phyloP scores from a whole-genome alignment of 1,140 invertebrate species.

The Theocolax elegans region DNA sequence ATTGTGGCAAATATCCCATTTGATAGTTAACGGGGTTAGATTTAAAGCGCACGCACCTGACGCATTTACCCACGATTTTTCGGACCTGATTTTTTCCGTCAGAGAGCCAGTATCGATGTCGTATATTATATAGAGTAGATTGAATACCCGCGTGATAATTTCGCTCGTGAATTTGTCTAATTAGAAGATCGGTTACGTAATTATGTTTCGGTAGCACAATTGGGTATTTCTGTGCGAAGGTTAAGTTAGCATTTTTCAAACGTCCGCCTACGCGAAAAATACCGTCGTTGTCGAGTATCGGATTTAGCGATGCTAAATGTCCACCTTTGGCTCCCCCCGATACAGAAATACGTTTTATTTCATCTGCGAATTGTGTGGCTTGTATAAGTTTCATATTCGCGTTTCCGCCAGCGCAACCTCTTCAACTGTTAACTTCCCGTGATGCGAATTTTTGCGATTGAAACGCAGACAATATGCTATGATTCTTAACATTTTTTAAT shows the following conservation, averaged over 20 bases:
- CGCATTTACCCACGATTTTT: not conserved
- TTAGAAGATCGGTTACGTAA: constrained; percentile 38
- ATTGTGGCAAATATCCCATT: constrained; percentile 18
- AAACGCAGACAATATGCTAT: not conserved
- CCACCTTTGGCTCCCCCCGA: not conserved
- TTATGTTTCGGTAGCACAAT: constrained; percentile 50
- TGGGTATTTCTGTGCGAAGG: not conserved
- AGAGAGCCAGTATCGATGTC: constrained; percentile 39
- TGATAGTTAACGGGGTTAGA: too few relatives aligned
- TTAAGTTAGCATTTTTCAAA: not conserved
- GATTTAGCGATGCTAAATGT: not conserved
- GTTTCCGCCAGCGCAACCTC: not conserved
- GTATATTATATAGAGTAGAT: constrained; percentile 13
- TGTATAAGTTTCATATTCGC: not conserved
- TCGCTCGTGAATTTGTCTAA: constrained; percentile 46
- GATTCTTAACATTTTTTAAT: too few relatives aligned
- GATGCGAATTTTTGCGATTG: not conserved
- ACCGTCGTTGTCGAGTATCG: not conserved
- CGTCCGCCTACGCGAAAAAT: not conserved
- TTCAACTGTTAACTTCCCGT: not conserved
- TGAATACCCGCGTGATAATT: constrained; percentile 55
- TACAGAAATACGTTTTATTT: not conserved
- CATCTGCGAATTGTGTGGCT: not conserved
- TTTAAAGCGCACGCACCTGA: not conserved
- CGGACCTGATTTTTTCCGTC: constrained; percentile 21